Evolutionary conservation across 37 sponge, comb jelly and placozoan species (phyloP).

Genomic region (Corticium candelabrum): DNA sequence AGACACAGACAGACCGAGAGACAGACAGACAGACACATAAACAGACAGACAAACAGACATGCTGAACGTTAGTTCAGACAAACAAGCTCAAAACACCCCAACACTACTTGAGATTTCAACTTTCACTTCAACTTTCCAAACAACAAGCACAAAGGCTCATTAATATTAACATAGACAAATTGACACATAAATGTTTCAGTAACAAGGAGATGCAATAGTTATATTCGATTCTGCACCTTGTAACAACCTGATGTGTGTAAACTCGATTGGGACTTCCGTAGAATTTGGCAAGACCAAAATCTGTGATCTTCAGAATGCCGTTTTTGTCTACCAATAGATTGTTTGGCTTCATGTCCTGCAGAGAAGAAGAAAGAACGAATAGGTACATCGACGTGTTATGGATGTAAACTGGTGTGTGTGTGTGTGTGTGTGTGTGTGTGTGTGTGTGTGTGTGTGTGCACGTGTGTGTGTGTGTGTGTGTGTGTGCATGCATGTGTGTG

Average conservation of each 20-base stretch:
- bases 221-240: too few species aligned
- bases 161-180: neutral
- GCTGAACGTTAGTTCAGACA: too few species aligned
- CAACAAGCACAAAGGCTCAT: slow-evolving; percentile 1
- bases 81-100: too few species aligned
- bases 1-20: too few species aligned
- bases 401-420: slow-evolving; percentile 3
- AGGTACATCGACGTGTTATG: neutral
- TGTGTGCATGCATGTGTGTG: neutral
- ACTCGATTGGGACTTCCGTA: slow-evolving; percentile 80
- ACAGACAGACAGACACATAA: too few species aligned
- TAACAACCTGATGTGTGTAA: slow-evolving; percentile 93
- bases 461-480: slow-evolving; percentile 11
- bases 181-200: slow-evolving; percentile 9
- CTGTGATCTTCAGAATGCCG: slow-evolving; percentile 90
- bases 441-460: slow-evolving; percentile 13
- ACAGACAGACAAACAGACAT: too few species aligned
- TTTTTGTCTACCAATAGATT: slow-evolving; percentile 73
- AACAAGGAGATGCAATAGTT: too few species aligned
- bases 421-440: slow-evolving; percentile 13
- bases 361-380: neutral
- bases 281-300: slow-evolving; percentile 94
- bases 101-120: too few species aligned
- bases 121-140: too few species aligned
- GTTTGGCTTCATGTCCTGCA: slow-evolving; percentile 90